Percentiles rank a stretch among this genome's conserved stretches.
Evolutionary conservation across 1,140 invertebrate genomes (phyloP).

Genomic region (Drosophila triauraria): DNA sequence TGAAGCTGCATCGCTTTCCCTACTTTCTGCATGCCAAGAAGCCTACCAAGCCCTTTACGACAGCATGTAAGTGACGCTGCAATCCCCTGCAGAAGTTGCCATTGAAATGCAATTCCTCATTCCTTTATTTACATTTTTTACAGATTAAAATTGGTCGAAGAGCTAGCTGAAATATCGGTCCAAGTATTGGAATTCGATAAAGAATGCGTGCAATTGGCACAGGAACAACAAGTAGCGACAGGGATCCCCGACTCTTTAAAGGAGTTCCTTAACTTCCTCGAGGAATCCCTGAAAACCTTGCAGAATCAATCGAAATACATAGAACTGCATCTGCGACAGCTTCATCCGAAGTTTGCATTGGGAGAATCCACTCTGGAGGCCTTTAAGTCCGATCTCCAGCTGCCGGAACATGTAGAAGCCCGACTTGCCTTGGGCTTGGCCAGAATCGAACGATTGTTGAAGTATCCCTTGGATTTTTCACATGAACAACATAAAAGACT

Average conservation of each 20-base stretch:
- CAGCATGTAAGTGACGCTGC: conserved; percentile 7
- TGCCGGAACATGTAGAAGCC: conserved; percentile 4
- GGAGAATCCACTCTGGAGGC: conserved; percentile 2
- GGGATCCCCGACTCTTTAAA: background rate
- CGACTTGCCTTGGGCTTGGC: conserved; percentile 9
- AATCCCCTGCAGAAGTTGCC: background rate
- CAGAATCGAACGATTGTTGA: conserved; percentile 2
- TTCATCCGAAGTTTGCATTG: background rate
- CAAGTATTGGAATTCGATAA: background rate
- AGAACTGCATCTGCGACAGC: conserved; percentile 5
- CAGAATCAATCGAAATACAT: conserved; percentile 14
- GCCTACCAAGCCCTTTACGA: background rate
- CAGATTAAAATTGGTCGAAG: background rate
- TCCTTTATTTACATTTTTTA: background rate
- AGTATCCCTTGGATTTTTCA: background rate
- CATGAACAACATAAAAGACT: background rate
- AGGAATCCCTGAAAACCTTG: background rate
- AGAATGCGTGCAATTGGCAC: background rate
- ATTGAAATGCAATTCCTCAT: background rate
- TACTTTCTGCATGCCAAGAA: conserved; percentile 36
- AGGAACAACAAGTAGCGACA: background rate
- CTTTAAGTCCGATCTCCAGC: background rate
- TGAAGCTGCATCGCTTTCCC: conserved; percentile 10
- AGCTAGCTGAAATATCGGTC: background rate
- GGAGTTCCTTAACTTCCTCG: conserved; percentile 5